Conservation (phyloP, 1,140 invertebrate species). For the Drosophila cardini region DNA sequence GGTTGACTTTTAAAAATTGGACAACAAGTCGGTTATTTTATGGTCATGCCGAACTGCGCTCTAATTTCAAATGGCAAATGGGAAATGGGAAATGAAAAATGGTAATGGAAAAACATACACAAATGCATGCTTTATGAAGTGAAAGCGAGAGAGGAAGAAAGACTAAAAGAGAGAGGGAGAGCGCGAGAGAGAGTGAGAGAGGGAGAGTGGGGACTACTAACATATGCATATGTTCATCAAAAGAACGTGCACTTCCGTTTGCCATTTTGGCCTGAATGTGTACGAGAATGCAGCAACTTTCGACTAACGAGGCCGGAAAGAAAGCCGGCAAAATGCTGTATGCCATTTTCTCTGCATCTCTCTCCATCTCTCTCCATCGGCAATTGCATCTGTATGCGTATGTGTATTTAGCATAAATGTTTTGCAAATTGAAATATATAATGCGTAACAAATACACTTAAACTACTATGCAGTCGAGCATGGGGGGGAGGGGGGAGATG, state of each 20-base stretch:
- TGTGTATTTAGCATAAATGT: constrained; percentile 71
- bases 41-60: not conserved
- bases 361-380: too few relatives aligned
- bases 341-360: not conserved
- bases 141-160: constrained; percentile 1
- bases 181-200: not conserved
- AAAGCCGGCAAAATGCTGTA: constrained; percentile 1
- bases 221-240: constrained; percentile 51
- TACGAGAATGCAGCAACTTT: constrained; percentile 35
- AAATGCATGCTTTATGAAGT: constrained; percentile 26
- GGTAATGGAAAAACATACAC: constrained; percentile 18
- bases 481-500: not conserved
- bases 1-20: not conserved
- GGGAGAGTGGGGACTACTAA: not conserved
- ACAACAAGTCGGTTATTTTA: constrained; percentile 2
- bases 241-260: constrained; percentile 47
- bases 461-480: constrained; percentile 21
- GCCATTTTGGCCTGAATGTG: constrained; percentile 51
- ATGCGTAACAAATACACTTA: constrained; percentile 63
- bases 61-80: constrained; percentile 34
- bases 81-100: constrained; percentile 24
- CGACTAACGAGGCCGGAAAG: constrained; percentile 41
- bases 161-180: not conserved
- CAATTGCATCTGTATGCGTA: constrained; percentile 2
- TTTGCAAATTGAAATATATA: constrained; percentile 77